Evolutionary conservation across 2,888 invertebrate genomes (phyloP), one percentile per base, ranked within the genome.

Genomic region (Rutpela maculata): DNA sequence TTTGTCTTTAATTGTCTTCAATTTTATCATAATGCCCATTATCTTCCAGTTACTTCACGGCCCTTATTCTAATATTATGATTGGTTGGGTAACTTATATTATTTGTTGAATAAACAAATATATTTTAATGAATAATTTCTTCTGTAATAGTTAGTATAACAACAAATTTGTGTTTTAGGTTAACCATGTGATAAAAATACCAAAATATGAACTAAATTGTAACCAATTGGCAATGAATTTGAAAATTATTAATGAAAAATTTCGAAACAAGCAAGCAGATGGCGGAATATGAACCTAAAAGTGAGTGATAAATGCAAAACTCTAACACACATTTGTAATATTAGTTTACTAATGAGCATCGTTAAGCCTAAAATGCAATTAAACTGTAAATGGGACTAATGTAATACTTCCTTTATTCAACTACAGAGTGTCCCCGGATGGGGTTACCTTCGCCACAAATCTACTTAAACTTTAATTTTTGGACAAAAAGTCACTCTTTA

Each of bases 101-200:
- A 26, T 1, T n/a, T 50, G 1, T n/a, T n/a, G 3, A 50, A 50
- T n/a, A 50, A 15, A 50, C 7, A 7, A 1, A 50, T n/a, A n/a
- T 50, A n/a, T 50, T 50, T n/a, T 50, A 50, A 50, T 50, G 50
- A 50, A n/a, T n/a, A 50, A n/a, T n/a, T 50, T 50, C 15, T 15
- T 12, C 50, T 50, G 4, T 50, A n/a, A 50, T n/a, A 50, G 2
- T 43, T 50, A 50, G 50, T 50, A 69, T 69, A 69, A 69, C 26
- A 31, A 59, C 17, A 31, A 38, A 70, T 60, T 70, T 70, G 59
- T 43, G 38, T 70, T 70, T 70, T 60, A 70, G 70, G 70, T 70
- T 43, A 62, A 70, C 70, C 59, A 59, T 70, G 70, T 70, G 70
- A 70, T 70, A 70, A 22, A 60, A 38, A 43, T 57, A 70, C 70